Percentiles rank a stretch among this genome's conserved stretches.
phyloP scores from a whole-genome alignment of 1,140 invertebrate species.

The Plodia interpunctella region DNA sequence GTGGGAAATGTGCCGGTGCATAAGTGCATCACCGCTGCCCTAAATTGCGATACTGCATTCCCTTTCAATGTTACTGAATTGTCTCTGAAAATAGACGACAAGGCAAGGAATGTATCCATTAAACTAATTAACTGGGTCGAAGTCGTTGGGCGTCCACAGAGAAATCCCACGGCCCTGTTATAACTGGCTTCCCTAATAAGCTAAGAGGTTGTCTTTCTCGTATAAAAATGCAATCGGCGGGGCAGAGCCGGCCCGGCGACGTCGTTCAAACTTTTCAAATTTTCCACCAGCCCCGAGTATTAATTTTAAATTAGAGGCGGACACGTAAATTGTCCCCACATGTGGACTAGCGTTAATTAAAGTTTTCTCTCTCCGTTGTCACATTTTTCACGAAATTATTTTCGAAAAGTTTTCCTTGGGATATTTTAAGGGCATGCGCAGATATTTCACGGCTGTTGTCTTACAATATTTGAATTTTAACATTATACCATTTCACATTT shows the following conservation, averaged over 20 bases:
- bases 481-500: too few relatives aligned
- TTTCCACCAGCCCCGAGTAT: conserved; percentile 60
- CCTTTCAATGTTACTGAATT: not conserved
- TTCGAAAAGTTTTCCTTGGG: conserved; percentile 9
- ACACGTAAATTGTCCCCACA: conserved; percentile 54
- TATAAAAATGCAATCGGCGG: conserved; percentile 71
- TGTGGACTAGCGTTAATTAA: conserved; percentile 53
- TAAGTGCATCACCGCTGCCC: conserved; percentile 63
- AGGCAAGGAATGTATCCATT: conserved; percentile 51
- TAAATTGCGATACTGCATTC: conserved; percentile 37
- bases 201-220: conserved; percentile 67
- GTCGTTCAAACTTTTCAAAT: conserved; percentile 74
- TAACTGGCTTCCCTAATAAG: conserved; percentile 68
- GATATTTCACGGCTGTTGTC: too few relatives aligned
- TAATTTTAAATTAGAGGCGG: conserved; percentile 65
- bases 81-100: conserved; percentile 38
- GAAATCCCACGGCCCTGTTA: conserved; percentile 57
- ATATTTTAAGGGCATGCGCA: not conserved
- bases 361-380: conserved; percentile 34
- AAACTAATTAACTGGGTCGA: conserved; percentile 64
- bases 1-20: conserved; percentile 68
- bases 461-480: too few relatives aligned
- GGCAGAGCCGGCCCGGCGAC: conserved; percentile 37
- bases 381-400: conserved; percentile 15
- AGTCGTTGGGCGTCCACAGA: conserved; percentile 49